A percentile compares a stretch with the other conserved stretches of the same genome.
phyloP scores from a whole-genome alignment of 2,888 invertebrate species.

The Omphaloscelis lunosa region DNA sequence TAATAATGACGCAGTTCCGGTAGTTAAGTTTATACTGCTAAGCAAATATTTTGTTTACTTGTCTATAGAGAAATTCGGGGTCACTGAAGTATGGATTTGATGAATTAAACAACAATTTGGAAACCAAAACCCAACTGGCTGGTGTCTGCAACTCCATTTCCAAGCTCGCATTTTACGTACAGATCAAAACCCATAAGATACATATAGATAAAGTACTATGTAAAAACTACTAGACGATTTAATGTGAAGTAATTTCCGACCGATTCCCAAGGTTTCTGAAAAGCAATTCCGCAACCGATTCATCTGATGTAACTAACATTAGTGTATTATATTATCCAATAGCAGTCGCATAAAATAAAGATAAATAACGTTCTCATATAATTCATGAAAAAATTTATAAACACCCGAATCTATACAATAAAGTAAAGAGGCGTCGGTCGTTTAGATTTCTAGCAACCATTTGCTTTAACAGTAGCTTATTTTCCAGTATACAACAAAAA shows the following conservation, averaged over 20 bases:
- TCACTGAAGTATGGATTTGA: neutral
- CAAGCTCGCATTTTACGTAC: too few species aligned
- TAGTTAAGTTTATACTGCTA: conserved; percentile 11
- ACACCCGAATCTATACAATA: conserved; percentile 11
- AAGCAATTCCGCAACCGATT: conserved; percentile 3
- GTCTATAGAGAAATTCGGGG: conserved; percentile 12
- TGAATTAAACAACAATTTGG: neutral
- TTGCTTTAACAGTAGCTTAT: neutral
- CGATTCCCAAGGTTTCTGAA: neutral
- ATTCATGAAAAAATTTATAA: conserved; percentile 12
- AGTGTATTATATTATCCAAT: conserved; percentile 12
- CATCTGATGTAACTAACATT: neutral
- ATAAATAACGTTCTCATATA: conserved; percentile 7
- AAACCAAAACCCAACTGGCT: neutral
- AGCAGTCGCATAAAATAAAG: conserved; percentile 14
- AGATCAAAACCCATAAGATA: neutral
- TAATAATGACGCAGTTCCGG: conserved; percentile 53
- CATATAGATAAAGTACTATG: neutral
- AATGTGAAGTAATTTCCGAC: neutral
- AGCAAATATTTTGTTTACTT: conserved; percentile 29
- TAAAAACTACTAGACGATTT: neutral
- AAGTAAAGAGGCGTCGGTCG: neutral
- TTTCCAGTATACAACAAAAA: neutral
- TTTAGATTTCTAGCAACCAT: neutral
- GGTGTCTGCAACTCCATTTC: neutral